Percentiles rank a stretch among this genome's conserved stretches.
phyloP scores from a whole-genome alignment of 2,888 invertebrate genomes.

The Colletes collaris region DNA sequence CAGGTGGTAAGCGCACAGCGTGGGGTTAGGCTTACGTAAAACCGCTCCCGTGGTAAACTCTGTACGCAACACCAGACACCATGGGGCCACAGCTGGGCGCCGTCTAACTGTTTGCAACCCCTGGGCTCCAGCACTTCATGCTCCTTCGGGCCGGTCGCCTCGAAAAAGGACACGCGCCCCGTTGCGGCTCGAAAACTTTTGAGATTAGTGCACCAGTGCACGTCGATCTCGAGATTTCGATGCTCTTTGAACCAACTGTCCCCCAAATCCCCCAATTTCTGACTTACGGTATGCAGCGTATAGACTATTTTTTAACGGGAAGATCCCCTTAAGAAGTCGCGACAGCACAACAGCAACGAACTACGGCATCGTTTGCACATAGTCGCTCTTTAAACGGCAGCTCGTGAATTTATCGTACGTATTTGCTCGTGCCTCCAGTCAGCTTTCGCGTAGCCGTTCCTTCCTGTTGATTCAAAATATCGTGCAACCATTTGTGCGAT shows the following conservation, averaged over 20 bases:
- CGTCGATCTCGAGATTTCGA: slow-evolving; percentile 39
- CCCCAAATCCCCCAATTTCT: too few species aligned
- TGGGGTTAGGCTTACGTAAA: slow-evolving; percentile 78
- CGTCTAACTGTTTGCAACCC: slow-evolving; percentile 70
- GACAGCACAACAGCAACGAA: too few species aligned
- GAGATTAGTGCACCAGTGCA: slow-evolving; percentile 26
- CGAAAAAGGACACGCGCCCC: slow-evolving; percentile 69
- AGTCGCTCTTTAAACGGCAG: slow-evolving; percentile 33
- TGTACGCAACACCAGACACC: slow-evolving; percentile 61
- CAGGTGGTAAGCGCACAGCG: slow-evolving; percentile 80
- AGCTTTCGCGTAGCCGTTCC: slow-evolving; percentile 48
- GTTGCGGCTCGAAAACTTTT: slow-evolving; percentile 38
- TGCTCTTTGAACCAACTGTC: too few species aligned
- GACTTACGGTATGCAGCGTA: too few species aligned
- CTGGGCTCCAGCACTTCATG: slow-evolving; percentile 28
- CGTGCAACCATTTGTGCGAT: slow-evolving; percentile 52
- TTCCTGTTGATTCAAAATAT: slow-evolving; percentile 63
- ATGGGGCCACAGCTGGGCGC: slow-evolving; percentile 79
- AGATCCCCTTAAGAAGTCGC: too few species aligned
- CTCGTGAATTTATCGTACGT: slow-evolving; percentile 55
- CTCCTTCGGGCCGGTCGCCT: slow-evolving; percentile 49
- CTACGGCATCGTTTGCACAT: slow-evolving; percentile 24
- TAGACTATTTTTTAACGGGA: too few species aligned
- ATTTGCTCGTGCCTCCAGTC: slow-evolving; percentile 50
- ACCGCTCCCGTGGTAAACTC: slow-evolving; percentile 75